These are phyloP conservation scores for Felis chaus DNA, from an alignment of 2,113 vertebrate species.

Conservation along the genomic window DNA sequence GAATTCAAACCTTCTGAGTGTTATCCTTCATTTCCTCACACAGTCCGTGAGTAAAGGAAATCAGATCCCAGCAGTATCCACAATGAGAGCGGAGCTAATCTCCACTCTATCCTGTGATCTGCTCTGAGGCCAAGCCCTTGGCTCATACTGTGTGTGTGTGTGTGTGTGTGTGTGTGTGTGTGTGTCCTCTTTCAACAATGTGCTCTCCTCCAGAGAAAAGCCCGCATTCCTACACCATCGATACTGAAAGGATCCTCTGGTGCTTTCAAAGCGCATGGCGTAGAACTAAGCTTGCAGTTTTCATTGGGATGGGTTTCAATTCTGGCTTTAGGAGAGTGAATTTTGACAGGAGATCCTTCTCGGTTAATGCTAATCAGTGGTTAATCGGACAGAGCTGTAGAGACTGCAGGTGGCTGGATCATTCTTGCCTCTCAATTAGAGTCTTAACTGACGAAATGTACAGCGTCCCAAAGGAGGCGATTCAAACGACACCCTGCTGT, in stretches of 20 bases:
- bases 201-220: background rate
- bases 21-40: background rate
- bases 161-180: no score
- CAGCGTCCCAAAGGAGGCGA: background rate
- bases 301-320: background rate
- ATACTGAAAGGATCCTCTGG: background rate
- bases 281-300: background rate
- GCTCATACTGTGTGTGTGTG: no score
- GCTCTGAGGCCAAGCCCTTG: background rate
- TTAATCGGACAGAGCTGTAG: background rate
- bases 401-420: background rate
- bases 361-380: background rate
- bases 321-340: background rate
- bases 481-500: background rate
- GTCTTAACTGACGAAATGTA: background rate
- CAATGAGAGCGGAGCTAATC: constrained; percentile 9
- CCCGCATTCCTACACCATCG: background rate
- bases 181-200: background rate
- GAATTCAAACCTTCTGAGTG: background rate
- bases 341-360: background rate
- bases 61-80: background rate
- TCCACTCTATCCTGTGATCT: background rate
- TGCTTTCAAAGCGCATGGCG: background rate
- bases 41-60: background rate
- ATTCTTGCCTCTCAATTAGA: background rate